These are phyloP conservation scores for Callosobruchus maculatus DNA, from an alignment of 2,888 invertebrate genomes.

Conservation along the genomic window DNA sequence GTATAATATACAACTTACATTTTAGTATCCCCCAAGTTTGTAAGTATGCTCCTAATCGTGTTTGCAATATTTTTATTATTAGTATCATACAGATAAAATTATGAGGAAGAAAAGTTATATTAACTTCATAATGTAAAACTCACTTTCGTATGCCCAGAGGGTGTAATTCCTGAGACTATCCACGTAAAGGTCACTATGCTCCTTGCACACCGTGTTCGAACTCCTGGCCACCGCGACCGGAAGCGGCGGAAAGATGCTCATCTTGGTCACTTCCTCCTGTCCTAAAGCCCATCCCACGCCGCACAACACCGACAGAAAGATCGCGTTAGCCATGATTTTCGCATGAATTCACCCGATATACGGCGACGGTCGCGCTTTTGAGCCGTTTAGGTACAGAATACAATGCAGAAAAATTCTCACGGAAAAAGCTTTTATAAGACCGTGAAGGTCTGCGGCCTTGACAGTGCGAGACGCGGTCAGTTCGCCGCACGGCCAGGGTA, in stretches of 20 bases:
- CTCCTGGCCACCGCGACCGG: slow-evolving; percentile 28
- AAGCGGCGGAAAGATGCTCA: slow-evolving; percentile 26
- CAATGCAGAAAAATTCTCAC: slow-evolving; percentile 21
- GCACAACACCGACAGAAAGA: slow-evolving; percentile 5
- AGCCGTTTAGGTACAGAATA: slow-evolving; percentile 6
- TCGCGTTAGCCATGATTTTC: background rate
- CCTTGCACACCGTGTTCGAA: slow-evolving; percentile 28
- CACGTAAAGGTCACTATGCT: slow-evolving; percentile 29
- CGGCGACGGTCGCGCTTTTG: background rate
- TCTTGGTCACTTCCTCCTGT: slow-evolving; percentile 13
- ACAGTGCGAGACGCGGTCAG: background rate
- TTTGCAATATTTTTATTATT: too few species aligned
- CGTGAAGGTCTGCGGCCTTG: slow-evolving; percentile 19
- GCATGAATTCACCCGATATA: background rate
- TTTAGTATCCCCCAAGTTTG: too few species aligned
- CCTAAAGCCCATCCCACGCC: slow-evolving; percentile 5
- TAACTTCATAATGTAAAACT: slow-evolving; percentile 11
- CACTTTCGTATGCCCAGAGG: slow-evolving; percentile 33
- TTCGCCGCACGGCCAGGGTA: background rate
- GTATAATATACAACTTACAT: too few species aligned
- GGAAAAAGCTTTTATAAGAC: slow-evolving; percentile 29
- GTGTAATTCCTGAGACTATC: slow-evolving; percentile 31
- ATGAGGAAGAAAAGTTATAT: too few species aligned
- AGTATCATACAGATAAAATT: too few species aligned
- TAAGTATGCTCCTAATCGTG: too few species aligned